Percentiles rank a stretch among this genome's conserved stretches.
Evolutionary conservation across 2,797 vertebrate genomes (phyloP).

Genomic region (Sternarchorhynchus goeldii): DNA sequence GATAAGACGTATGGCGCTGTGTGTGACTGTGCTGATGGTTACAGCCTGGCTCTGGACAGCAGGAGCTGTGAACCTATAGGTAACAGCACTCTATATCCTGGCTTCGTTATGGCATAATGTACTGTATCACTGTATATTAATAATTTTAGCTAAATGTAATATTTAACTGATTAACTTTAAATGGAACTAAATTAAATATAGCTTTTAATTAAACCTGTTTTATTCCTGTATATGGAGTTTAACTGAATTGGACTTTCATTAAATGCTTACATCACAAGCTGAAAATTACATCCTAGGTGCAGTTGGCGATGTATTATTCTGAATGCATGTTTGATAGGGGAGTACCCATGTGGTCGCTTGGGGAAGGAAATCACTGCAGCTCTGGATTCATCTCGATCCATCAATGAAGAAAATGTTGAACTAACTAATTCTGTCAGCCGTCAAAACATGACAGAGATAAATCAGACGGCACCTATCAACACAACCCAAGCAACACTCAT

Average conservation of each 20-base stretch:
- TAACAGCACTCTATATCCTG: constrained; percentile 49
- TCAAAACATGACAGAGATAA: not conserved
- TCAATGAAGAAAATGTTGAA: not conserved
- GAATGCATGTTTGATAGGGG: not conserved
- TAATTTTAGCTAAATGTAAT: too few species aligned
- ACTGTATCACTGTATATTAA: not conserved
- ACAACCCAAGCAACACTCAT: not conserved
- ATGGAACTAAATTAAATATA: too few species aligned
- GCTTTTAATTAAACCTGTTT: too few species aligned
- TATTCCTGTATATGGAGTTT: too few species aligned
- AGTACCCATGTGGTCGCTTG: constrained; percentile 71
- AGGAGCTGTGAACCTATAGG: constrained; percentile 82
- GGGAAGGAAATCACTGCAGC: not conserved
- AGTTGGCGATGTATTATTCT: not conserved
- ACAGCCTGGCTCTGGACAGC: constrained; percentile 75
- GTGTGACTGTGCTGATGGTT: constrained; percentile 84
- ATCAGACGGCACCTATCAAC: too few species aligned
- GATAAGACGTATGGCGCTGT: constrained; percentile 52
- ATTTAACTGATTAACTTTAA: too few species aligned
- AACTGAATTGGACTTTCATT: too few species aligned
- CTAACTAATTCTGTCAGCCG: not conserved
- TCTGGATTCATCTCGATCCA: constrained; percentile 24
- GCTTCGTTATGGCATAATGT: not conserved
- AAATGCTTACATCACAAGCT: too few species aligned
- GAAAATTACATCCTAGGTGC: not conserved